These are phyloP conservation scores for Hybos culiciformis DNA, from an alignment of 2,888 invertebrate genomes.

Conservation along the genomic window DNA sequence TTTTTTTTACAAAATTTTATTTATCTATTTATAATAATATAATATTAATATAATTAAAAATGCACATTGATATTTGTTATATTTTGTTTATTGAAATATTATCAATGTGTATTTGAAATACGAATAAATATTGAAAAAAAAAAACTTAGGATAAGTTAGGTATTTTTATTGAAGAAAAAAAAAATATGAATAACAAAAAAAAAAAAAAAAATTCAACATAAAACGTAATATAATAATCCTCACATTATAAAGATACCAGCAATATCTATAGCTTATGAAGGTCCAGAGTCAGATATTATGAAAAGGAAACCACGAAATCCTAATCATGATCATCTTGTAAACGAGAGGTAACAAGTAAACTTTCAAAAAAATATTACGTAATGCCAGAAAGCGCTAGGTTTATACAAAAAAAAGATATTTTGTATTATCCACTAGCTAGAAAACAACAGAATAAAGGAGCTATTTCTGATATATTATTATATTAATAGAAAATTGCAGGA, in stretches of 20 bases:
- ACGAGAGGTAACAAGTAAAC: not conserved
- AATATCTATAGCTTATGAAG: conserved; percentile 77
- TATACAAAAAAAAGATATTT: conserved; percentile 8
- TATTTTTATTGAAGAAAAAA: not conserved
- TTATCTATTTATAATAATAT: too few species aligned
- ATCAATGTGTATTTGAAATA: too few species aligned
- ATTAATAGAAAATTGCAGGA: too few species aligned
- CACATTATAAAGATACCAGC: conserved; percentile 47
- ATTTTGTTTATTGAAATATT: too few species aligned
- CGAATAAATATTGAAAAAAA: too few species aligned
- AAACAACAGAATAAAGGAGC: not conserved
- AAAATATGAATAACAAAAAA: not conserved
- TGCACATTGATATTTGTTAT: too few species aligned
- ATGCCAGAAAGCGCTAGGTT: conserved; percentile 7
- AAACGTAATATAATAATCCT: not conserved
- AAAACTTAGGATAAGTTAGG: too few species aligned
- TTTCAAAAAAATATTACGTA: conserved; percentile 1
- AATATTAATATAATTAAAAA: too few species aligned
- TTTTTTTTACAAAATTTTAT: too few species aligned
- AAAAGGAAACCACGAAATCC: conserved; percentile 74
- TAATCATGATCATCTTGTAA: conserved; percentile 68
- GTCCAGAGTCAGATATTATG: conserved; percentile 79
- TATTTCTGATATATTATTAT: too few species aligned
- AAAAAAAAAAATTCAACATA: not conserved
- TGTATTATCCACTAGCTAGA: conserved; percentile 6